These are phyloP conservation scores for Wasmannia auropunctata DNA, from an alignment of 1,140 invertebrate genomes.

Conservation along the genomic window DNA sequence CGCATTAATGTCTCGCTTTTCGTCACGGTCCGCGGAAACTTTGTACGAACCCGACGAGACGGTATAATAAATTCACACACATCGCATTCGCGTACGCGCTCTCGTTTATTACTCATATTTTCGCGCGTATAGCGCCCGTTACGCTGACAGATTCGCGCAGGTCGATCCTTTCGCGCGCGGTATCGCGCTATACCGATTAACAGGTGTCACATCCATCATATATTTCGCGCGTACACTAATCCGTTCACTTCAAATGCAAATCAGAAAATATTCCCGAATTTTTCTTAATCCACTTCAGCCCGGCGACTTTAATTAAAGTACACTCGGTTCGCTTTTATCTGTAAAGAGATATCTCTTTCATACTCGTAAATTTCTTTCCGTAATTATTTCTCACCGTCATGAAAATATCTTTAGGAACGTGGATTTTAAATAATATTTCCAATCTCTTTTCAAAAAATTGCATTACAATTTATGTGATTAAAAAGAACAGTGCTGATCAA, in stretches of 20 bases:
- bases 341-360: neutral
- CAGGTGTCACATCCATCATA: neutral
- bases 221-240: neutral
- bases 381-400: neutral
- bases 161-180: neutral
- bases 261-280: neutral
- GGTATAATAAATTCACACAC: slow-evolving; percentile 38
- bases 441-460: neutral
- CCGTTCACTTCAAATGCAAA: neutral
- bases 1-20: slow-evolving; percentile 32
- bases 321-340: neutral
- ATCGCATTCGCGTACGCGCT: neutral
- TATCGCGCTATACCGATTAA: neutral
- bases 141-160: neutral
- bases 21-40: slow-evolving; percentile 40
- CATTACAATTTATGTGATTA: neutral
- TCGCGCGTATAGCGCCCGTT: neutral
- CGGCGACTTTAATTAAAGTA: slow-evolving; percentile 12
- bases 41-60: neutral
- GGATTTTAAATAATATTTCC: neutral
- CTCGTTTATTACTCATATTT: neutral
- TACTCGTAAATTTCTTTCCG: neutral
- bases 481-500: neutral
- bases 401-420: neutral
- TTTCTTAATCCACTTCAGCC: neutral